Evolutionary conservation across 1,140 invertebrate genomes (phyloP).

Genomic region (Magallana angulata): DNA sequence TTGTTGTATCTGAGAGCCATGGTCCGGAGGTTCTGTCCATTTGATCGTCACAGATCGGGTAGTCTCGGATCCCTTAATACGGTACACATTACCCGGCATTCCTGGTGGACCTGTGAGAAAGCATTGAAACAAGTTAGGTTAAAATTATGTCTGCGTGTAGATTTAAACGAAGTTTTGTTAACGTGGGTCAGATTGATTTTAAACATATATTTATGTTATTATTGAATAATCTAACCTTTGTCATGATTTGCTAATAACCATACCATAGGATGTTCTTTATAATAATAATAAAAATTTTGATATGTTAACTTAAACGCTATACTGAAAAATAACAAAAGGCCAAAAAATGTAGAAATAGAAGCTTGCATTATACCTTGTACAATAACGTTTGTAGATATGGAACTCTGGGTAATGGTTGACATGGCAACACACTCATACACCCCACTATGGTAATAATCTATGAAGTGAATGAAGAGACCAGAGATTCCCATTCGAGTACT

Average conservation of each 20-base stretch:
- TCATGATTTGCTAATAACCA: too few relatives aligned
- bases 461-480: conserved; percentile 73
- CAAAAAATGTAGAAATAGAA: too few relatives aligned
- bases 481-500: conserved; percentile 33
- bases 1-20: conserved; percentile 51
- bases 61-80: conserved; percentile 85
- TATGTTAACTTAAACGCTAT: too few relatives aligned
- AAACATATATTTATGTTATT: too few relatives aligned
- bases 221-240: too few relatives aligned
- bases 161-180: too few relatives aligned
- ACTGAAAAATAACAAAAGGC: too few relatives aligned
- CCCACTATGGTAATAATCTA: conserved; percentile 72
- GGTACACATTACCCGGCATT: conserved; percentile 78
- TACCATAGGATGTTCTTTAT: too few relatives aligned
- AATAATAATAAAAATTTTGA: too few relatives aligned
- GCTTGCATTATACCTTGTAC: conserved; percentile 86
- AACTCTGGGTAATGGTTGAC: conserved; percentile 88
- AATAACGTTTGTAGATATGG: conserved; percentile 89
- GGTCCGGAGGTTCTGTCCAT: conserved; percentile 53
- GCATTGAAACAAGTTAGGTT: too few relatives aligned
- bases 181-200: too few relatives aligned
- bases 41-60: conserved; percentile 82
- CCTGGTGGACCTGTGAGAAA: conserved; percentile 77
- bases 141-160: too few relatives aligned
- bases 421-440: conserved; percentile 86